Evolutionary conservation across 2,888 invertebrate species (phyloP).

Genomic region (Scelioninae gen. 2): DNA sequence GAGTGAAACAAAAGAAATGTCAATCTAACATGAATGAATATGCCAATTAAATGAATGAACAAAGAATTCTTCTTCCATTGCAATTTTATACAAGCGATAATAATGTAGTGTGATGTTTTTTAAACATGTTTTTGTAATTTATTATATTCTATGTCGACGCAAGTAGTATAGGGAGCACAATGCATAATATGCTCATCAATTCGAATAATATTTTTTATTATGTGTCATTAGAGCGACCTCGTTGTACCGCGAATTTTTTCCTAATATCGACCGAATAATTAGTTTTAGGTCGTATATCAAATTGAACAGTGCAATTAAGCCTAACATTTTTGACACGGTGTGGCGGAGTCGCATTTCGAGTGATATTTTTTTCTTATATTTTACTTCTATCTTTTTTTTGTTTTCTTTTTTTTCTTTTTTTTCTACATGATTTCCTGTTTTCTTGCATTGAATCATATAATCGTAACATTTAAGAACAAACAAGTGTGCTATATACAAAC

Average conservation of each 20-base stretch:
- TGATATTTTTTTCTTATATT: constrained; percentile 41
- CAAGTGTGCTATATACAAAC: constrained; percentile 51
- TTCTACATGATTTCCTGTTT: constrained; percentile 5
- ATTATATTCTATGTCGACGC: constrained; percentile 55
- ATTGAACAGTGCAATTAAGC: constrained; percentile 34
- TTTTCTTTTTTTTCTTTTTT: constrained; percentile 16
- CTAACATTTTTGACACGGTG: constrained; percentile 5
- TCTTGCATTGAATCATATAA: constrained; percentile 54
- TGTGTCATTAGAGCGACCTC: constrained; percentile 21
- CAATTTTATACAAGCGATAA: constrained; percentile 59
- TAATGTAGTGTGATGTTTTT: constrained; percentile 55
- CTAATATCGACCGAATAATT: not conserved
- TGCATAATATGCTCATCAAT: constrained; percentile 52
- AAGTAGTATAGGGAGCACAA: constrained; percentile 47
- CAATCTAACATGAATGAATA: constrained; percentile 53
- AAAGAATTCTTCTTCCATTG: constrained; percentile 60
- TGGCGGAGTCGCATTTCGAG: constrained; percentile 25
- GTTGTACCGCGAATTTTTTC: constrained; percentile 9
- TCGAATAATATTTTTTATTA: constrained; percentile 29
- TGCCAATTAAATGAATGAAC: constrained; percentile 60
- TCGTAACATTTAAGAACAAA: constrained; percentile 52
- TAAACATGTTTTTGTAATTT: constrained; percentile 59
- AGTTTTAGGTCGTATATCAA: constrained; percentile 9
- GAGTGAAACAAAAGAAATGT: constrained; percentile 42
- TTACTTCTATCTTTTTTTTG: constrained; percentile 13